Evolutionary conservation across 2,888 invertebrate species (phyloP), one percentile per base, ranked within the genome.

Genomic region (Dermolepida albohirtum): DNA sequence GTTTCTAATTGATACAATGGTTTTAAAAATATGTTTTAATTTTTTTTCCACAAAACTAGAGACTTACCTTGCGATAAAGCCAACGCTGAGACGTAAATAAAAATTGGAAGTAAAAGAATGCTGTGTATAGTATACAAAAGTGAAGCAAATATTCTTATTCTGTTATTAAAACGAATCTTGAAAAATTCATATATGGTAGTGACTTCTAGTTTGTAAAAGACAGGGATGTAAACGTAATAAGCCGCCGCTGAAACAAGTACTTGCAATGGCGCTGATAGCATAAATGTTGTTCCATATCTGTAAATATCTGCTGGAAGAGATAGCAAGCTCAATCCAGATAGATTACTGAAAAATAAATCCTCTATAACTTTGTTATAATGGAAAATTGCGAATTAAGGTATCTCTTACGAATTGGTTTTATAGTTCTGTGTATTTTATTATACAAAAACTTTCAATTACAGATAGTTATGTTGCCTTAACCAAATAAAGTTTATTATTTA

Each of bases 221-320:
- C 89, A 74, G 89, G 85, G 76, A 91, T 74, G 73, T 84, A 88
- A 8, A 87, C 75, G 69, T 79, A 82, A 11, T 82, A 72, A n/a
- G 50, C 51, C 1, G 82, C 80, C 11, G 82, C 62, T 6, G 79
- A 70, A 7, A 77, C 64, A 0, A 77, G 22, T 10, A 84, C 70
- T 11, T 86, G 82, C 5, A 85, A 81, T 4, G 87, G 72, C 34
- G 80, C 75, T 27, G 83, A 80, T 64, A 83, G 80, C 12, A 67
- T 12, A 10, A 59, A 51, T 73, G 89, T 88, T 0, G 89, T 89
- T 5, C 93, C 93, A 77, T 88, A 88, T 29, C 87, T 83, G 78
- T 92, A 93, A 72, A 92, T 88, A 77, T 93, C 92, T 0, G 91
- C 88, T 0, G 92, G 92, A 6, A 91, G 87, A 0, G 91, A 92